Base-by-base conservation (phyloP, 2,888 invertebrate genomes). In the Helleia helle region DNA sequence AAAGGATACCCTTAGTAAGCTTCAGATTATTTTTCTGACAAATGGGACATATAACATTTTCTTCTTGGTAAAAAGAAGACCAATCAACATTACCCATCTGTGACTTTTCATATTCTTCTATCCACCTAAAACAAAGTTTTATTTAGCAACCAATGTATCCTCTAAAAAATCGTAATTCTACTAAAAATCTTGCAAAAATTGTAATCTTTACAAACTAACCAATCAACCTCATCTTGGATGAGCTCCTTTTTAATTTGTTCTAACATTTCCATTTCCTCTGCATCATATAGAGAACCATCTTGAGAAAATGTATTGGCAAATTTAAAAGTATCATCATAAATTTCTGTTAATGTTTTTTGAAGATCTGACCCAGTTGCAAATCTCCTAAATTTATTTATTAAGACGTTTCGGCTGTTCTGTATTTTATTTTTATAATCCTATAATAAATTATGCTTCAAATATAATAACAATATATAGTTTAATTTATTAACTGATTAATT, bases 31-130 rank as follows among this genome's bases (percentile, higher is more conserved):
- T 49, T 58, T 76, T 74, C 56, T 86, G 72, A 46, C 88, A 88
- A 9, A 88, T 59, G 1, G 87, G 87, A 48, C 88, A 88, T 49
- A 87, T 77, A 1, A 87, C 65, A 52, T 64, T 59, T 29, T 71
- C 57, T 36, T 74, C 69, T 40, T 68, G 56, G 43, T 81, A 76
- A 13, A 77, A 51, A 39, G 56, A 44, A 36, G 73, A 71, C 80
- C 76, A 80, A 53, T 84, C 81, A 49, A 76, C 40, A 54, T 70
- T 62, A 13, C 70, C 68, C 49, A 58, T 48, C 47, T 76, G 65
- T 38, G 70, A 66, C 56, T 70, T 77, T 53, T 84, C 83, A 69
- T 80, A 73, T 49, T 84, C 83, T 47, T 65, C 65, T 25, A 65
- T 46, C 58, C 68, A 75, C 83, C 83, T 84, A 60, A 18, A 65